Evolutionary conservation across 1,140 invertebrate species (phyloP).

Genomic region (Trypoxylus dichotomus): DNA sequence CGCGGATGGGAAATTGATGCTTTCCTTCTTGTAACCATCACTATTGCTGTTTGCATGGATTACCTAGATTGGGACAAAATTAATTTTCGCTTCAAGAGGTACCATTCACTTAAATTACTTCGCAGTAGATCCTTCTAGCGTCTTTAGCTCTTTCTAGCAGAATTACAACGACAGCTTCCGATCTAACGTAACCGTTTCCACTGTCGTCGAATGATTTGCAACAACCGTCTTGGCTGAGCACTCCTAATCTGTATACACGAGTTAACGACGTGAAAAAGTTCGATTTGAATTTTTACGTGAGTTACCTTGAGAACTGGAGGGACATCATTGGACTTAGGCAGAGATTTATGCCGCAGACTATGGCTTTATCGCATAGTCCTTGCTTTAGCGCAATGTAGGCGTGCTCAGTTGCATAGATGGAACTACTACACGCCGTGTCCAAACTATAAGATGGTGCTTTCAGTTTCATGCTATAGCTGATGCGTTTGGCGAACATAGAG

Average conservation of each 20-base stretch:
- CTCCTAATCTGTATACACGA: slow-evolving; percentile 64
- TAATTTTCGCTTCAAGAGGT: too few species aligned
- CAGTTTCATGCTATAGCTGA: slow-evolving; percentile 75
- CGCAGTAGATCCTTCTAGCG: slow-evolving; percentile 73
- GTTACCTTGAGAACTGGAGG: slow-evolving; percentile 69
- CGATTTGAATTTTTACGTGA: neutral
- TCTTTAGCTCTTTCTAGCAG: slow-evolving; percentile 81
- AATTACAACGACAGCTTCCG: slow-evolving; percentile 78
- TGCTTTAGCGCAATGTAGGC: slow-evolving; percentile 75
- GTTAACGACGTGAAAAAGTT: neutral
- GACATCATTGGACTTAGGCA: slow-evolving; percentile 83
- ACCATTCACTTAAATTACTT: too few species aligned
- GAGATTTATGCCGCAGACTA: slow-evolving; percentile 85
- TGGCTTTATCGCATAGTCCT: slow-evolving; percentile 82
- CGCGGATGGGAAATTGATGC: slow-evolving; percentile 92
- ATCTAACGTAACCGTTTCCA: slow-evolving; percentile 75
- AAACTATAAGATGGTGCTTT: slow-evolving; percentile 79
- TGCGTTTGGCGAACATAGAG: slow-evolving; percentile 86
- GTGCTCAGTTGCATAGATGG: slow-evolving; percentile 79
- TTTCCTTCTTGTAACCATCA: slow-evolving; percentile 76
- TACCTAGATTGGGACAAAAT: slow-evolving; percentile 37
- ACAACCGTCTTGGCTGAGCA: slow-evolving; percentile 80
- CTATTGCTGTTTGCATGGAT: slow-evolving; percentile 72
- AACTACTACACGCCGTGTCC: slow-evolving; percentile 90
- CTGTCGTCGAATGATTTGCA: slow-evolving; percentile 90